Evolutionary conservation across 2,113 vertebrate species (phyloP), one percentile per base, ranked within the genome.

Genomic region (Kryptolebias marmoratus): DNA sequence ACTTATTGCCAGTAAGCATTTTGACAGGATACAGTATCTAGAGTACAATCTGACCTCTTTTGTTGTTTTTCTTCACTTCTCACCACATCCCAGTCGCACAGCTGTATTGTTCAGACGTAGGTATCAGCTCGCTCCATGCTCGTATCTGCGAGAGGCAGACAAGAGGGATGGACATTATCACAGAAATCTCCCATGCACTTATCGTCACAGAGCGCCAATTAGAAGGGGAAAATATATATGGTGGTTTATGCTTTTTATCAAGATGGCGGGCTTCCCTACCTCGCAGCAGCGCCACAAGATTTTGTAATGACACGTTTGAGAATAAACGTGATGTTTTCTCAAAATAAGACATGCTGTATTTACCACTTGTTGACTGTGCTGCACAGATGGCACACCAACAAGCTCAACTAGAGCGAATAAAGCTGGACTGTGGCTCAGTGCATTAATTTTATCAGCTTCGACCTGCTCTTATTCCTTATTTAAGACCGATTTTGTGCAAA

Each of bases 31-130:
- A 86, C 76, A 69, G 53, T 64, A 82, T 87, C 84, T 81, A 50
- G 79, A 77, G 81, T 68, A 67, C 81, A 72, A 88, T 88, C 83
- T 92, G 86, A 89, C 87, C 90, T 87, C 71, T 65, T 92, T 90
- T 69, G 77, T 68, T 42, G 27, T 45, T 71, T 64, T 62, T 76
- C 71, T 58, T 55, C 58, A 48, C 31, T 77, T 82, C 80, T 88
- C 68, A 84, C 79, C 84, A 85, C 83, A 84, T 78, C 78, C 68
- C 54, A 86, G 69, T 80, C 49, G 42, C 69, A 49, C 50, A 64
- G 14, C 50, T 71, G 42, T 63, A 59, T 80, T 68, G 71, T 73
- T 84, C 67, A 12, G 47, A 63, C 30, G 42, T 63, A 62, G 15
- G 50, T 55, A 79, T 83, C 77, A 7, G 49, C 65, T 79, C 57